Evolutionary conservation across 2,888 invertebrate species (phyloP), one percentile per base, ranked within the genome.

Genomic region (Griposia aprilina): DNA sequence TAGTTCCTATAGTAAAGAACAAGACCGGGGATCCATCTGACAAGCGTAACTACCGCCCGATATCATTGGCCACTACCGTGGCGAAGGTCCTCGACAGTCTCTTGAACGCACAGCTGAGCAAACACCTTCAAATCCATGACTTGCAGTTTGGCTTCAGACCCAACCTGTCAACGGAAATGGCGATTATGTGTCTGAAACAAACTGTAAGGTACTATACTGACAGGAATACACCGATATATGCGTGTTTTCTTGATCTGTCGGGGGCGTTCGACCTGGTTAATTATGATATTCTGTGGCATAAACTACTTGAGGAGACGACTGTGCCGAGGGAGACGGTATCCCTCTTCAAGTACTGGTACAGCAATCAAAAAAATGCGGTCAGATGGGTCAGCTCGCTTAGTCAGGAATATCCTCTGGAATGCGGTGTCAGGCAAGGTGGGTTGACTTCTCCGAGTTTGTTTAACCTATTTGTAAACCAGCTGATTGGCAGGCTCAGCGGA

Each of bases 41-140:
- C 30, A 36, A 36, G 30, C 30, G 30, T 36, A 36, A 36, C 30
- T 36, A 36, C 30, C 30, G 30, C 30, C 30, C 30, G 30, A 36
- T 36, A 36, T 36, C 30, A 36, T 36, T 36, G 30, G 30, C 30
- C 30, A 36, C 30, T 36, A 36, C 30, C 30, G 30, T 36, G 30
- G 30, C 30, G 30, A 36, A 36, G 30, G 30, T 36, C 30, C 30
- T 36, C 30, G 30, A 36, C 30, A 66, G 26, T 66, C 48, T 66
- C 48, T 4, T 66, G 26, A 66, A 66, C 26, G 45, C 66, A 10
- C 66, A 66, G 66, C 66, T 66, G 66, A 66, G 26, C 10, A 10
- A 66, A 66, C 66, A 66, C 20, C 48, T 66, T 66, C 66, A 66
- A 48, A 66, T 66, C 7, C 17, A 66, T 66, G n/a, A 66, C 66